Evolutionary conservation across 2,797 vertebrate species (phyloP).

Genomic region (Diceros bicornis): DNA sequence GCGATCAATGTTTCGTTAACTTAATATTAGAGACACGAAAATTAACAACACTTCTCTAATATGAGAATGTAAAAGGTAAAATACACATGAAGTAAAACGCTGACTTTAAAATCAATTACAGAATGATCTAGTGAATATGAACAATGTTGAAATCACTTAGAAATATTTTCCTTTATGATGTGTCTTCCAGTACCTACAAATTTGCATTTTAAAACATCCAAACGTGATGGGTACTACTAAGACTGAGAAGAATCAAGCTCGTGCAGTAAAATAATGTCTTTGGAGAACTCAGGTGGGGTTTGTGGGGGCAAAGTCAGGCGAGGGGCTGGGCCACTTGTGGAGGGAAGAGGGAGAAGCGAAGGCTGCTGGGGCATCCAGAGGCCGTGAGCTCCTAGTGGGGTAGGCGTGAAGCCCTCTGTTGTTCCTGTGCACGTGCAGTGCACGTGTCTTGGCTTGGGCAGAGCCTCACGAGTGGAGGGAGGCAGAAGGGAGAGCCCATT

Average conservation of each 20-base stretch:
- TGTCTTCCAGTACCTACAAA: not conserved
- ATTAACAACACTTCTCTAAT: not conserved
- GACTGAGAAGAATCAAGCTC: not conserved
- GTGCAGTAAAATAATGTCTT: not conserved
- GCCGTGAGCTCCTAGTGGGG: not conserved
- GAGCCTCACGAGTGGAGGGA: not conserved
- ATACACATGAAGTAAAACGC: not conserved
- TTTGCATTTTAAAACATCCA: not conserved
- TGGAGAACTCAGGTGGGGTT: not conserved
- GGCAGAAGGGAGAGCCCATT: not conserved
- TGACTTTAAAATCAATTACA: not conserved
- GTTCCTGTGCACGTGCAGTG: no score
- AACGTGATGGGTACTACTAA: fast-evolving
- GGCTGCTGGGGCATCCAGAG: fast-evolving
- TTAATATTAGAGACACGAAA: not conserved
- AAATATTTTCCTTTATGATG: not conserved
- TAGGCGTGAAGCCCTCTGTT: no score
- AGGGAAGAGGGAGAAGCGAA: not conserved
- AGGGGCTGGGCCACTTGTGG: not conserved
- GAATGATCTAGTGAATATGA: not conserved
- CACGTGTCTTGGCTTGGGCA: not conserved
- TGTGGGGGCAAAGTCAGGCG: no score
- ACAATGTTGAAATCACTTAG: no score
- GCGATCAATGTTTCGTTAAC: not conserved
- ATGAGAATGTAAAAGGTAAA: not conserved